Percentiles rank a stretch among this genome's conserved stretches.
These are phyloP conservation scores for Martes flavigula DNA, from an alignment of 2,797 vertebrate genomes.

Conservation along the genomic window DNA sequence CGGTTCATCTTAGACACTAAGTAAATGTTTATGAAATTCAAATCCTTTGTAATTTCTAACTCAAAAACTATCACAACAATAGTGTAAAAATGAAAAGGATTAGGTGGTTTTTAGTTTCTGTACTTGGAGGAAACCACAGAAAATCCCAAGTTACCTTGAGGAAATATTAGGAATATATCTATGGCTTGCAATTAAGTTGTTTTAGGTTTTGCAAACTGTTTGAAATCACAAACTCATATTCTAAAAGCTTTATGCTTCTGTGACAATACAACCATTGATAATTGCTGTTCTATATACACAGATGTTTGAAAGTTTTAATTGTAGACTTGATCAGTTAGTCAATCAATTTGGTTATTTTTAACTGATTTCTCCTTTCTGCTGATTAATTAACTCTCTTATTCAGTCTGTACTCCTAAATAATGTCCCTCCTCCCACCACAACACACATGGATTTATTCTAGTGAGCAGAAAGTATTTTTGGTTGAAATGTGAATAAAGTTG, in stretches of 20 bases:
- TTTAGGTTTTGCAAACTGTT: not conserved
- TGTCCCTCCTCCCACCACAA: not conserved
- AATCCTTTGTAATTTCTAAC: not conserved
- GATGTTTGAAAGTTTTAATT: not conserved
- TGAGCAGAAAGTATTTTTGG: not conserved
- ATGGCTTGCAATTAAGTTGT: not conserved
- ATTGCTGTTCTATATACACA: not conserved
- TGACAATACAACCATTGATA: not conserved
- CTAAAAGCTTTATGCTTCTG: not conserved
- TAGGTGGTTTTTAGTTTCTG: not conserved
- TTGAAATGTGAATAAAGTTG: not conserved
- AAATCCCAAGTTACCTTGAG: not conserved
- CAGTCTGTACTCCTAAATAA: not conserved
- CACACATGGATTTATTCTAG: not conserved
- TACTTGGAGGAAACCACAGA: not conserved
- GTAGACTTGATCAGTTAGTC: not conserved
- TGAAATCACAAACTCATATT: slow-evolving; percentile 30
- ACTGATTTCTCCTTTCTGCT: not conserved
- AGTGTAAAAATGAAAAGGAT: not conserved
- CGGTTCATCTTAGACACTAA: not conserved
- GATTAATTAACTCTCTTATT: not conserved
- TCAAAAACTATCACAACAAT: not conserved
- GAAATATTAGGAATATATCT: not conserved
- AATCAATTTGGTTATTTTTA: not conserved
- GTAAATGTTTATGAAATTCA: not conserved